A percentile compares a stretch with the other conserved stretches of the same genome.
These are phyloP conservation scores for Cataglyphis albicans DNA, from an alignment of 2,888 invertebrate species.

Conservation along the genomic window DNA sequence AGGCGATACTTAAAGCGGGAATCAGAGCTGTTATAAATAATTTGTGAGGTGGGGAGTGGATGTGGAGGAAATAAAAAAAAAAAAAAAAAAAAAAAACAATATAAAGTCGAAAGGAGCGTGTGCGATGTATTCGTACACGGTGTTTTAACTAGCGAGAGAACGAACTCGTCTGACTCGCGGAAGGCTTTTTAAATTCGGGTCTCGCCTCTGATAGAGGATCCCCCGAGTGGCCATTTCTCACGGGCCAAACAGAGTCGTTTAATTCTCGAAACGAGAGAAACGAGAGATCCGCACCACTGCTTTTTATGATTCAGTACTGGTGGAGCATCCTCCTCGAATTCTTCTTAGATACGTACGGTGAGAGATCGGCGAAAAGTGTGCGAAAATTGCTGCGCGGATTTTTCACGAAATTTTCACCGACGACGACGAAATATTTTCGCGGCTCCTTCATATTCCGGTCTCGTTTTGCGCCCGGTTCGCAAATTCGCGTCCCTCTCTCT, in stretches of 20 bases:
- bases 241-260: constrained; percentile 51
- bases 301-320: constrained; percentile 45
- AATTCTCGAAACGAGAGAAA: constrained; percentile 46
- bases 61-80: background rate
- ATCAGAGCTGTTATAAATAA: background rate
- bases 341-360: background rate
- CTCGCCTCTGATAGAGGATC: constrained; percentile 47
- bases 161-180: background rate
- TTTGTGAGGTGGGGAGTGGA: background rate
- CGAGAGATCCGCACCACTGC: constrained; percentile 10
- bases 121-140: background rate
- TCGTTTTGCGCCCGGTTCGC: background rate
- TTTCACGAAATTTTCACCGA: background rate
- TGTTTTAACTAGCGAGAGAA: constrained; percentile 34
- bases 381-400: constrained; percentile 12
- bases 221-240: constrained; percentile 53
- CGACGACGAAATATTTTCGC: background rate
- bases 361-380: background rate
- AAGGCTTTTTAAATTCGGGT: constrained; percentile 44
- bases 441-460: constrained; percentile 5
- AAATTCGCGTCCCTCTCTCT: background rate
- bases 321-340: constrained; percentile 6
- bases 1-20: background rate
- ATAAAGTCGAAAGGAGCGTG: background rate
- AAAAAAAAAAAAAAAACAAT: background rate